Evolutionary conservation across 2,797 vertebrate genomes (phyloP).

Genomic region (Botia almorhae): DNA sequence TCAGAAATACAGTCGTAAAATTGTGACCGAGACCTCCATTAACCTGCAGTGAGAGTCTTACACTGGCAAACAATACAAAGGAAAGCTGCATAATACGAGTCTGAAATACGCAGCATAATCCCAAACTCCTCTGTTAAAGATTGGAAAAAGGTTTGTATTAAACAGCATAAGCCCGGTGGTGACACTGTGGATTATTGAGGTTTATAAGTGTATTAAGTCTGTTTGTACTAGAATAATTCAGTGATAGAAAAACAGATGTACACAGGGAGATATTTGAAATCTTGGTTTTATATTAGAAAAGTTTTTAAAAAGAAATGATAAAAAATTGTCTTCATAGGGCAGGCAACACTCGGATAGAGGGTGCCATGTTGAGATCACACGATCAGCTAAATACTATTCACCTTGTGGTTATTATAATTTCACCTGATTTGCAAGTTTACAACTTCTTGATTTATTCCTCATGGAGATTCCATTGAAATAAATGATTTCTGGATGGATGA

Average conservation of each 20-base stretch:
- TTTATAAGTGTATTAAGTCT: conserved; percentile 29
- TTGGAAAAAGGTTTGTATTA: conserved; percentile 24
- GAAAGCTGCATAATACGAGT: conserved; percentile 6
- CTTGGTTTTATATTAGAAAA: neutral
- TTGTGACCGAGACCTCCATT: conserved; percentile 19
- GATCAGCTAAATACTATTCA: too few relatives aligned
- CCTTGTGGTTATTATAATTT: too few relatives aligned
- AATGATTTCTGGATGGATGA: too few relatives aligned
- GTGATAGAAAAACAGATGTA: neutral
- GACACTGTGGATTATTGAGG: conserved; percentile 11
- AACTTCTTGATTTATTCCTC: too few relatives aligned
- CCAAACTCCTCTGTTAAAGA: conserved; percentile 6
- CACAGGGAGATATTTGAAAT: neutral
- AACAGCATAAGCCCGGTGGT: neutral
- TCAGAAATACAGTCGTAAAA: conserved; percentile 3
- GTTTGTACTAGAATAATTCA: conserved; percentile 29
- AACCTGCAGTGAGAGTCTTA: conserved; percentile 3
- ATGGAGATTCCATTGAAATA: too few relatives aligned
- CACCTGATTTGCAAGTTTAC: too few relatives aligned
- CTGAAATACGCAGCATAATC: conserved; percentile 29
- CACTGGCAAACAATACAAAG: neutral
- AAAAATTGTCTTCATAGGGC: too few relatives aligned
- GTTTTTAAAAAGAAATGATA: neutral
- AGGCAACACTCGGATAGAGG: too few relatives aligned
- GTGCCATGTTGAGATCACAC: too few relatives aligned